Conservation (phyloP, 2,113 vertebrate genomes). For the Mugil cephalus region DNA sequence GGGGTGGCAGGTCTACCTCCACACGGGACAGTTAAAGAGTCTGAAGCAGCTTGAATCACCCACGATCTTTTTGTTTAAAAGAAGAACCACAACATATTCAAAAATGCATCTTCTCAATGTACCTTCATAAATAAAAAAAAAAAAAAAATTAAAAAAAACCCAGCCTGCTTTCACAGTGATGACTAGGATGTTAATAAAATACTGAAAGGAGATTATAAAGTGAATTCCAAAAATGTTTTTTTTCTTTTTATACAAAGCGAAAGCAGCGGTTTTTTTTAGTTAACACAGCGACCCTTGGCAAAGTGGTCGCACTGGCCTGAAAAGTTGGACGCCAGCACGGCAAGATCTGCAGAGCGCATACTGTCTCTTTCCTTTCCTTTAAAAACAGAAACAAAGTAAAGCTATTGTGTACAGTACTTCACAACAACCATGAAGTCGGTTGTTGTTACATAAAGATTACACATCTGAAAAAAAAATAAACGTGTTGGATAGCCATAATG, state of each 20-base stretch:
- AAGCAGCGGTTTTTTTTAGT: conserved; percentile 80
- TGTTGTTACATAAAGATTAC: conserved; percentile 79
- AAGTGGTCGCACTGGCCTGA: conserved; percentile 78
- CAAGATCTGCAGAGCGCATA: conserved; percentile 70
- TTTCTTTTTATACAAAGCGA: conserved; percentile 79
- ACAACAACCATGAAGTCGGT: conserved; percentile 73
- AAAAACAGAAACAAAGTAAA: conserved; percentile 81
- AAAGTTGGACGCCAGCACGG: conserved; percentile 73
- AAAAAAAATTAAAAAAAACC: conserved; percentile 59
- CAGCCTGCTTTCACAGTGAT: conserved; percentile 87
- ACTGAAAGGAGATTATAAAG: conserved; percentile 86
- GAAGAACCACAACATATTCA: conserved; percentile 78
- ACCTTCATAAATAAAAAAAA: conserved; percentile 87
- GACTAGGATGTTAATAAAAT: conserved; percentile 85
- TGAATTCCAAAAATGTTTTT: conserved; percentile 78
- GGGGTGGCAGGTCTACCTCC: conserved; percentile 69
- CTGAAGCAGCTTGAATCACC: conserved; percentile 85
- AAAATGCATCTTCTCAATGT: conserved; percentile 84
- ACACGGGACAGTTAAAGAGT: conserved; percentile 79
- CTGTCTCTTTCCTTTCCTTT: conserved; percentile 42
- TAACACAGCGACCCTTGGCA: conserved; percentile 80
- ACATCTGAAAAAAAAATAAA: conserved; percentile 61
- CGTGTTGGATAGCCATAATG: conserved; percentile 75
- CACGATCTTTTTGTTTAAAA: conserved; percentile 62
- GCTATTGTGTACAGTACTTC: conserved; percentile 88